phyloP scores from a whole-genome alignment of 2,113 vertebrate species.

The Bubo blakistoni region DNA sequence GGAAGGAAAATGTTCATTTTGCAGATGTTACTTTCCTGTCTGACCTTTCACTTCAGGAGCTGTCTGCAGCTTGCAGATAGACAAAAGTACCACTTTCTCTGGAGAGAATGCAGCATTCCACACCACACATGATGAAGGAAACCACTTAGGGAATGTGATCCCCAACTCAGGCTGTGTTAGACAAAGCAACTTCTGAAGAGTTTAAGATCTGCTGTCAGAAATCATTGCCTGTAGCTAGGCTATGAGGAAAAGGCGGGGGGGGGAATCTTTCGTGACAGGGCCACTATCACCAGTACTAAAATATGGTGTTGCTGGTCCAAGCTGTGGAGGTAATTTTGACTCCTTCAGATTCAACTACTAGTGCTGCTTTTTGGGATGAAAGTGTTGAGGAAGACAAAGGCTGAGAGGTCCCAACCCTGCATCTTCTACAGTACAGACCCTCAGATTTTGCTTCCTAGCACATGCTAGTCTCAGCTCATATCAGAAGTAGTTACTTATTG shows the following conservation, averaged over 20 bases:
- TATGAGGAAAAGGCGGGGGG: background rate
- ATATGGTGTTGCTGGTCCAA: background rate
- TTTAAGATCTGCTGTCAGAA: background rate
- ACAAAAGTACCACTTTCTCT: fast-evolving
- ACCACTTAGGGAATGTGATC: background rate
- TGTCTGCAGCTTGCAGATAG: background rate
- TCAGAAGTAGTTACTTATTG: background rate
- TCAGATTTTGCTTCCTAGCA: background rate
- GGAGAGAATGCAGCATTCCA: background rate
- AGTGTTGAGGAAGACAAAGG: background rate
- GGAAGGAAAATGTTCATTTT: background rate
- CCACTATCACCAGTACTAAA: background rate
- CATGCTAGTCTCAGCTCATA: background rate
- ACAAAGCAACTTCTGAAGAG: background rate
- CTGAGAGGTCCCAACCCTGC: background rate
- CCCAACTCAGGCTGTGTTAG: background rate
- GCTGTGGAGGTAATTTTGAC: background rate
- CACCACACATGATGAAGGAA: background rate
- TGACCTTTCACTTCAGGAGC: background rate
- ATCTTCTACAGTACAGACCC: background rate
- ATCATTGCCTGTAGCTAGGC: background rate
- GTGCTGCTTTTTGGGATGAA: background rate
- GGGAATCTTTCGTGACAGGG: background rate
- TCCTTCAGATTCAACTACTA: background rate
- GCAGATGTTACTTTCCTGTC: background rate